Evolutionary conservation across 1,140 invertebrate species (phyloP), one percentile per base, ranked within the genome.

Genomic region (Leptinotarsa defecta): DNA sequence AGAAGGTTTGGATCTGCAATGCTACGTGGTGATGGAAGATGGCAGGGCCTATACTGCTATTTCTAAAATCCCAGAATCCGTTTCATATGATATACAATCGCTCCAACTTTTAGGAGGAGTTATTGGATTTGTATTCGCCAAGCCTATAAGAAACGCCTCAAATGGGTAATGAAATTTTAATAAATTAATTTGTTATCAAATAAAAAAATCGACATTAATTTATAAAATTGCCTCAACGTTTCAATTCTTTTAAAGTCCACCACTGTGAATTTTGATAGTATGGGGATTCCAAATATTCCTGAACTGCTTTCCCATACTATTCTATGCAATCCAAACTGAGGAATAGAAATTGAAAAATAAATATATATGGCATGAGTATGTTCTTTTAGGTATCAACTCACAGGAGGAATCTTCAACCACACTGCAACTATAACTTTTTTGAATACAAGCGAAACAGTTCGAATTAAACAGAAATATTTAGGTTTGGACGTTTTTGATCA

Each of bases 401-500:
- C 89, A 87, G 95, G 96, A 67, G 95, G 95, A 0, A 83, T 91
- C 62, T 93, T 96, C 77, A 96, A 97, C 82, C 92, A 96, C 77
- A 93, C 92, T 5, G 90, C 92, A 0, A 91, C 91, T 61, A 86
- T 97, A 13, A 88, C 88, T 19, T 98, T 94, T 83, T 88, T 89
- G 0, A 89, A 91, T 43, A 91, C 92, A 1, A 91, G 90, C 1
- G 90, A 95, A 76, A 89, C 89, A 77, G 86, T 96, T 15, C 88
- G 87, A 15, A 90, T 98, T 24, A 89, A 88, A 73, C 95, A 96
- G 85, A 89, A 89, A 77, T 98, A 93, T 83, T 86, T 91, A 71
- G 96, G 96, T 0, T 88, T 96, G n/a, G 95, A 98, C 85, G 93
- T 96, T 13, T 96, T 95, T 82, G 94, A 96, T 83, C 95, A 97